A percentile compares a stretch with the other conserved stretches of the same genome.
phyloP scores from a whole-genome alignment of 2,113 vertebrate species.

The Pedionomus torquatus region DNA sequence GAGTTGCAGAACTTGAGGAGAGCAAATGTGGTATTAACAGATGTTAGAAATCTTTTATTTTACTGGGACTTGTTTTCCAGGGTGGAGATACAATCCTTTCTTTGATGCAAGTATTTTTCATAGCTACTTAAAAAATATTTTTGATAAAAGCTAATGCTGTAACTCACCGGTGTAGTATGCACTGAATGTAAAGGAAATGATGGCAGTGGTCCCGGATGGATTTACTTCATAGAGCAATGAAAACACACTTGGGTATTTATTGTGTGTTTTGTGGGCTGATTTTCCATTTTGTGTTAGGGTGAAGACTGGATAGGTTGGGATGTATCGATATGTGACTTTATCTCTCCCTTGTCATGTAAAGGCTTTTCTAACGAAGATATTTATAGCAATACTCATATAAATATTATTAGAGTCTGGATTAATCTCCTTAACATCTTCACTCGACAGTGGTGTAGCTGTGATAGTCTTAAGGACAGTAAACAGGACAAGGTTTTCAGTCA shows the following conservation, averaged over 20 bases:
- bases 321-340: background rate
- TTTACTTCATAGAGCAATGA: background rate
- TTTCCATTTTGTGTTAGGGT: background rate
- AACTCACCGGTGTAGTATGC: background rate
- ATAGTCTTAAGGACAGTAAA: background rate
- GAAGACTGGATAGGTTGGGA: background rate
- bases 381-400: slow-evolving; percentile 16
- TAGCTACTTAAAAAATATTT: background rate
- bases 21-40: background rate
- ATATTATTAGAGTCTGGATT: background rate
- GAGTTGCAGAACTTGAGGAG: background rate
- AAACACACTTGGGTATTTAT: background rate
- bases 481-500: background rate
- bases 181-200: background rate
- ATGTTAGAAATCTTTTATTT: background rate
- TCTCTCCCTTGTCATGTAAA: background rate
- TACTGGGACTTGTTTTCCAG: background rate
- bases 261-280: background rate
- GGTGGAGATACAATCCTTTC: background rate
- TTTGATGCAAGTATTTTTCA: background rate
- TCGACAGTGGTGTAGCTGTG: background rate
- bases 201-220: background rate
- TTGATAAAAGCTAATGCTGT: background rate
- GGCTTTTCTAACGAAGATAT: background rate
- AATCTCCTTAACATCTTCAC: slow-evolving; percentile 10